Percentiles rank a stretch among this genome's conserved stretches.
Conservation (phyloP, 1,140 invertebrate genomes). For the Neodiprion pinetum region DNA sequence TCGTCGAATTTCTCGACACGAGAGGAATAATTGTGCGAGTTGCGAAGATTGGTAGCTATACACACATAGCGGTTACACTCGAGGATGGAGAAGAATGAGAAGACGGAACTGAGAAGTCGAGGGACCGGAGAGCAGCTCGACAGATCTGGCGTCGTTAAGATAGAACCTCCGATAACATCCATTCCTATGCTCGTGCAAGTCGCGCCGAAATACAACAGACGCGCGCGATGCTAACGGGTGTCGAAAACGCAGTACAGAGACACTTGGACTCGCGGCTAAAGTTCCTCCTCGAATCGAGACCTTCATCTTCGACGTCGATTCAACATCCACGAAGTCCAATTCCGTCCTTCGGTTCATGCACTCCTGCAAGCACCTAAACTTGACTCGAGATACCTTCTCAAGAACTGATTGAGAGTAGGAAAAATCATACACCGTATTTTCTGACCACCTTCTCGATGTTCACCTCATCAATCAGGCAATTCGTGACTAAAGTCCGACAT, state of each 20-base stretch:
- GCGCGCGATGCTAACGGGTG: conserved; percentile 38
- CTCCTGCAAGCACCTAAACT: too few relatives aligned
- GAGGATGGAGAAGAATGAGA: conserved; percentile 22
- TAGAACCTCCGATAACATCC: conserved; percentile 42
- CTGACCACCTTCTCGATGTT: too few relatives aligned
- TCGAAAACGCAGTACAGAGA: conserved; percentile 39
- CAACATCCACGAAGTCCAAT: neutral
- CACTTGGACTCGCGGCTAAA: neutral
- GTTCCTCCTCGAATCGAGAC: conserved; percentile 23
- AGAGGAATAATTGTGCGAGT: neutral
- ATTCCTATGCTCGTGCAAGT: conserved; percentile 31
- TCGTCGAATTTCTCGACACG: too few relatives aligned
- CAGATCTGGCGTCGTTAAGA: conserved; percentile 49
- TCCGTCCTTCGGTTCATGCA: too few relatives aligned
- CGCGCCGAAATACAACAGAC: conserved; percentile 23
- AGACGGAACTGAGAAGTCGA: conserved; percentile 4
- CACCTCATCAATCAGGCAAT: too few relatives aligned
- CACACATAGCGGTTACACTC: neutral
- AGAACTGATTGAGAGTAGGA: too few relatives aligned
- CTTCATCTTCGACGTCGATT: conserved; percentile 21
- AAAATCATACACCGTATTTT: too few relatives aligned
- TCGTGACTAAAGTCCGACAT: too few relatives aligned
- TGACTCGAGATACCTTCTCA: too few relatives aligned
- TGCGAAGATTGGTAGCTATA: neutral
- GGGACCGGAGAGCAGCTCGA: conserved; percentile 30